Evolutionary conservation across 2,888 invertebrate species (phyloP), one percentile per base, ranked within the genome.

Genomic region (Ceriagrion tenellum): DNA sequence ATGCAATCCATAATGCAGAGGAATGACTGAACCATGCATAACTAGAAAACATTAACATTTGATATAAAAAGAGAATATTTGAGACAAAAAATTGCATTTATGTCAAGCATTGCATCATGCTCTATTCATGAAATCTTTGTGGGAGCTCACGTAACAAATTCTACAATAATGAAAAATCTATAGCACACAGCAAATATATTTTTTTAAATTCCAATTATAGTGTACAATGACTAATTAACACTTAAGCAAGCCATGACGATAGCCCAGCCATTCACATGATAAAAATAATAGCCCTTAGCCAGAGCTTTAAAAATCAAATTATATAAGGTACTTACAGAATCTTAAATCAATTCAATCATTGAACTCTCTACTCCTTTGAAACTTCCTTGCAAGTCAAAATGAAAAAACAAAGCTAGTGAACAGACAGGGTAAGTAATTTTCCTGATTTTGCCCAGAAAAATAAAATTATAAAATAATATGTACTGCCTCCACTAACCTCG

Each of bases 161-260:
- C 30, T 89, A 89, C 23, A 89, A 55, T 55, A 55, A 89, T 55
- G 20, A 91, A 63, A 59, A 93, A 13, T 47, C 23, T 55, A 47
- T 47, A 55, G 47, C 93, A 89, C n/a, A 55, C 55, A 26, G 13
- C 35, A 81, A 81, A 81, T 0, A 81, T 13, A 6, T 81, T 81
- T 26, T 6, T 0, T n/a, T 10, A 69, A 81, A 30, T 13, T 81
- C 13, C n/a, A 6, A 81, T 35, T 35, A 81, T 47, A 74, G 47
- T 74, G n/a, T 10, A 40, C 63, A 63, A 47, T 69, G 10, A 23
- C 63, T 47, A 74, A 47, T 47, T 26, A 74, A 91, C 91, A 91
- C 55, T 93, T 74, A n/a, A 93, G 93, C 93, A 93, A 93, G 93
- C 93, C 69, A 93, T 93, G 69, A 93, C 63, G 74, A 40, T 93